Evolutionary conservation across 35 echinoderm and acorn worm species (phyloP).

Genomic region (Lytechinus pictus): DNA sequence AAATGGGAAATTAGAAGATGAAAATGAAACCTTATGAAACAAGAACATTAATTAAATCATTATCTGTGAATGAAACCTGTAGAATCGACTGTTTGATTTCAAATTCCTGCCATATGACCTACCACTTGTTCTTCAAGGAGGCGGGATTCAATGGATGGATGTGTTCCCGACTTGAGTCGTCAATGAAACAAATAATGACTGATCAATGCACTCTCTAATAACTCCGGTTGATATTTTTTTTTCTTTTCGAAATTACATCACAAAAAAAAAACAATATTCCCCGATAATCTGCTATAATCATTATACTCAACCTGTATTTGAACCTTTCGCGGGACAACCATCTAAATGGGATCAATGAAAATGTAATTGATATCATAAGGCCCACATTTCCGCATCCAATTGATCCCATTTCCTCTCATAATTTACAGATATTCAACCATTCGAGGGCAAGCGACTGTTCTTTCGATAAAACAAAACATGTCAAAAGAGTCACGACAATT

Average conservation of each 20-base stretch:
- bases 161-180: too few relatives aligned
- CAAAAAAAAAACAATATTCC: background rate
- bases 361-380: constrained; percentile 41
- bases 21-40: too few relatives aligned
- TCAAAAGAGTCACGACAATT: background rate
- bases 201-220: background rate
- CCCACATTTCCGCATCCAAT: constrained; percentile 6
- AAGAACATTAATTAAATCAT: too few relatives aligned
- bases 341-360: background rate
- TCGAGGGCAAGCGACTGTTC: background rate
- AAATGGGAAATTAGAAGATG: too few relatives aligned
- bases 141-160: too few relatives aligned
- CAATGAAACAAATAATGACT: background rate
- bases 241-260: background rate
- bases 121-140: too few relatives aligned
- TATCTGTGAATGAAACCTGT: too few relatives aligned
- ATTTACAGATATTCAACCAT: constrained; percentile 19
- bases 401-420: constrained; percentile 1
- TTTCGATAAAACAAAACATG: background rate
- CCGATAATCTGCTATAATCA: background rate
- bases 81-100: too few relatives aligned
- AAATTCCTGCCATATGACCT: too few relatives aligned
- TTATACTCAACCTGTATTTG: background rate
- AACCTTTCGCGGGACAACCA: background rate
- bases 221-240: background rate